phyloP scores from a whole-genome alignment of 2,797 vertebrate genomes.

The Sandelia bainsii region DNA sequence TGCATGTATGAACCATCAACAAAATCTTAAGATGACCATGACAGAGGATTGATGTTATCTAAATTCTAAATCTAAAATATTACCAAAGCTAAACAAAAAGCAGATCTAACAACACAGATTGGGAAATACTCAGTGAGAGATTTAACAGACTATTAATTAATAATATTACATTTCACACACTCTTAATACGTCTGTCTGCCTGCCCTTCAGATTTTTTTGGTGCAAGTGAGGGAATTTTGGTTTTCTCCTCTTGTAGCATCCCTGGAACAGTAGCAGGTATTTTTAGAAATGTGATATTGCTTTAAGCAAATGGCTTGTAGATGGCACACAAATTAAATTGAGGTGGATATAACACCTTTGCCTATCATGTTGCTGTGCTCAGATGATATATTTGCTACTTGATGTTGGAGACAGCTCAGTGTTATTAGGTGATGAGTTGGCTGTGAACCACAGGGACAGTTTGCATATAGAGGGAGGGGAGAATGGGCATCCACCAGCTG shows the following conservation, averaged over 20 bases:
- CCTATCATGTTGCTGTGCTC: constrained; percentile 13
- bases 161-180: constrained; percentile 13
- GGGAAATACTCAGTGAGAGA: no score
- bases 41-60: no score
- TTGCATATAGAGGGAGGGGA: constrained; percentile 22
- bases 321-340: constrained; percentile 28
- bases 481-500: constrained; percentile 42
- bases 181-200: neutral
- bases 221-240: neutral
- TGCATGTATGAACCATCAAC: neutral
- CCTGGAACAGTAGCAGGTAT: neutral
- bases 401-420: constrained; percentile 32
- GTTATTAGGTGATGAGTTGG: constrained; percentile 42
- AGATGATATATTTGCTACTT: constrained; percentile 30
- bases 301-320: constrained; percentile 20
- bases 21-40: neutral
- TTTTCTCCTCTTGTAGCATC: neutral
- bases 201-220: constrained; percentile 13
- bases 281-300: constrained; percentile 17
- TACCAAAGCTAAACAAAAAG: no score
- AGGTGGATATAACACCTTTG: constrained; percentile 23
- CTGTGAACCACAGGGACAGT: constrained; percentile 31
- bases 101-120: no score
- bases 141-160: neutral
- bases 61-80: no score